These are phyloP conservation scores for Malthinus seriepunctatus DNA, from an alignment of 2,888 invertebrate genomes.

Conservation along the genomic window DNA sequence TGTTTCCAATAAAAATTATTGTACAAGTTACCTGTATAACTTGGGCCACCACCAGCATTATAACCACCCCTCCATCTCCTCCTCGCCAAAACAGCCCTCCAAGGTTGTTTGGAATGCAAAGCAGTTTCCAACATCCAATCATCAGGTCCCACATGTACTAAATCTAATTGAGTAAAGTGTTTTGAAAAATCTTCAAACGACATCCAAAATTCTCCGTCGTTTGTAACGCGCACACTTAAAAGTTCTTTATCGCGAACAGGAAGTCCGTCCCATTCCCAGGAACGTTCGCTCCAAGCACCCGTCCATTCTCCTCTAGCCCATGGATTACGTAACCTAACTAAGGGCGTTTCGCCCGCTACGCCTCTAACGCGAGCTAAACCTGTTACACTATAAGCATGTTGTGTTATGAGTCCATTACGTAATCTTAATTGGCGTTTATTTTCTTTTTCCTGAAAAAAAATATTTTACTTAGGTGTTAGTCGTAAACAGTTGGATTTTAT, in stretches of 20 bases:
- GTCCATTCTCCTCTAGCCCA: constrained; percentile 72
- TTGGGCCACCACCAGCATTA: constrained; percentile 73
- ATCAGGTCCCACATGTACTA: constrained; percentile 78
- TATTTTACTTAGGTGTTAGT: not conserved
- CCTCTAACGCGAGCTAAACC: constrained; percentile 71
- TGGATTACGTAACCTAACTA: constrained; percentile 68
- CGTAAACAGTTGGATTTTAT: no score
- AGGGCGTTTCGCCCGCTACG: constrained; percentile 60
- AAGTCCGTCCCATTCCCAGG: constrained; percentile 71
- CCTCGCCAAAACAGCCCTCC: constrained; percentile 71
- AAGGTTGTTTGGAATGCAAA: constrained; percentile 68
- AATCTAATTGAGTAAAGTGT: constrained; percentile 68
- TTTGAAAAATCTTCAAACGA: constrained; percentile 69
- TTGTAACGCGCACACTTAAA: constrained; percentile 63
- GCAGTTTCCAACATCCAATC: constrained; percentile 73
- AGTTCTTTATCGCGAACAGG: constrained; percentile 66
- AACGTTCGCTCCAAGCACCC: constrained; percentile 72
- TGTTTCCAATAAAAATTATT: not conserved
- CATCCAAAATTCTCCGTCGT: constrained; percentile 78
- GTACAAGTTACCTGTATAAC: constrained; percentile 54
- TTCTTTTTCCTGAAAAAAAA: constrained; percentile 52
- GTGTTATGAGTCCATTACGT: constrained; percentile 66
- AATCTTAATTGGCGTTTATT: constrained; percentile 61
- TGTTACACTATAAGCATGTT: constrained; percentile 71
- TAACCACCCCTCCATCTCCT: constrained; percentile 69